Base-by-base conservation (phyloP, 2,797 vertebrate genomes). In the Aplochiton taeniatus region DNA sequence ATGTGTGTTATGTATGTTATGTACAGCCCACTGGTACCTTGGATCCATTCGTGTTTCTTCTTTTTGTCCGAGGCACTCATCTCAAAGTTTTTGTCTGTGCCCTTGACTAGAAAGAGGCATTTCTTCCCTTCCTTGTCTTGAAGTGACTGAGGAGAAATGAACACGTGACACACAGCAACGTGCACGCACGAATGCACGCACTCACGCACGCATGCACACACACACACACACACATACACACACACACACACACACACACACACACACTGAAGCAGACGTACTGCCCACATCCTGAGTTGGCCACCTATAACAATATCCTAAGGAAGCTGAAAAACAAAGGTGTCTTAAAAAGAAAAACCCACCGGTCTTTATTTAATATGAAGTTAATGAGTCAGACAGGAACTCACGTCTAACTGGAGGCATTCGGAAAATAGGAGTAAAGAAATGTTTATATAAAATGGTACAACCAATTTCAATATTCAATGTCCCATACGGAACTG, bases 1-100 rank as follows among this genome's bases (percentile, higher is more conserved):
- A n/a, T n/a, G n/a, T n/a, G n/a, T n/a, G n/a, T n/a, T n/a, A n/a
- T n/a, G n/a, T n/a, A n/a, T n/a, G n/a, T n/a, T n/a, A n/a, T n/a
- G n/a, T n/a, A n/a, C n/a, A n/a, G n/a, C n/a, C 31, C 31, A 50
- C 46, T 10, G 1, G 8, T 61, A 98, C 97, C 96, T 92, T 97
- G 96, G 83, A 98, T 95, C 97, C 97, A 99, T 66, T 99, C 96
- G 76, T 97, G 96, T 68, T 93, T 98, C 89, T 96, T 98, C 91
- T 96, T 98, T 84, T 97, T 98, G 82, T 98, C 96, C 0, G 96
- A 95, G 1, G 90, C 96, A 65, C 95, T 96, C 82, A 99, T 95
- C 88, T 98, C 97, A 86, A 95, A 97, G 80, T 90, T 95, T 91
- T 95, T 97, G 65, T 96, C 94, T 1, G 84, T 72, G 68, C 95